Conservation (phyloP, 2,797 vertebrate species). For the Eulemur rubriventer region DNA sequence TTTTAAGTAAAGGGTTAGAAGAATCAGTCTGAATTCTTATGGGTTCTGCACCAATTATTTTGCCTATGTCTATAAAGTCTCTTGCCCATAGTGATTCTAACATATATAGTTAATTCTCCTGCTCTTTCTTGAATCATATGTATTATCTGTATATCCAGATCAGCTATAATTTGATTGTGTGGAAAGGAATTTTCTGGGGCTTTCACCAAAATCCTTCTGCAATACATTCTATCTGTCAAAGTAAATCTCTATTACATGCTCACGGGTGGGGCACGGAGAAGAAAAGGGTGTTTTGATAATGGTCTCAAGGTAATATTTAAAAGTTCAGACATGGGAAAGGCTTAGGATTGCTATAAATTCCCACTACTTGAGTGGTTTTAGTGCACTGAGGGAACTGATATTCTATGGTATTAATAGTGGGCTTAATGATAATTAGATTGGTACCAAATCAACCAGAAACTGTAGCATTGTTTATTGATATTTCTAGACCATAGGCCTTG, state of each 20-base stretch:
- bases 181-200: background rate
- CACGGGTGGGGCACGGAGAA: background rate
- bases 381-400: background rate
- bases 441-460: background rate
- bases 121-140: background rate
- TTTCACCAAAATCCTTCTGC: background rate
- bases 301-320: constrained; percentile 12
- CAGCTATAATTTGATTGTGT: background rate
- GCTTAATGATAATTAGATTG: background rate
- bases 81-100: background rate
- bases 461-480: background rate
- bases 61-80: background rate
- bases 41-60: background rate
- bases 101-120: background rate
- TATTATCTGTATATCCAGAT: constrained; percentile 8
- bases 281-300: background rate
- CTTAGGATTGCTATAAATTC: background rate
- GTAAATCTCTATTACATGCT: background rate
- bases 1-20: background rate
- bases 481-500: background rate
- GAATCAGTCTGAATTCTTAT: background rate
- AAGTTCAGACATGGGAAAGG: background rate
- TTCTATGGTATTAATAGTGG: background rate
- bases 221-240: background rate
- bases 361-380: background rate